Evolutionary conservation across 2,797 vertebrate species (phyloP).

Genomic region (Lepilemur septentrionalis): DNA sequence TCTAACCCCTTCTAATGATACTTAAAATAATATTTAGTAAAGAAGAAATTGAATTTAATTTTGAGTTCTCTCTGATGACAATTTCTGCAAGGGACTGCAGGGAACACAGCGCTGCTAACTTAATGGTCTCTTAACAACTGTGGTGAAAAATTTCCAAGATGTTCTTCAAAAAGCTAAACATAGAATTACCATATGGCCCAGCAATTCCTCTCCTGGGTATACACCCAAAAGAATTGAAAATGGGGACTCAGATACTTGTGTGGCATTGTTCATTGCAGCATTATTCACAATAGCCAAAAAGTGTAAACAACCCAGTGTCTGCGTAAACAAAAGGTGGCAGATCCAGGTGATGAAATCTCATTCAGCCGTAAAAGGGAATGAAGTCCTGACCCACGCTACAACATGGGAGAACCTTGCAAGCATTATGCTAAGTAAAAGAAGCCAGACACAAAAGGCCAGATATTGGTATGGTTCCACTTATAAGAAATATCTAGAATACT

Average conservation of each 20-base stretch:
- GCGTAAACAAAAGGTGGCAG: neutral
- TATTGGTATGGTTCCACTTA: too few relatives aligned
- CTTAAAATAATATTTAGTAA: conserved; percentile 38
- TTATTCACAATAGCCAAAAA: neutral
- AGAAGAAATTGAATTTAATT: conserved; percentile 6
- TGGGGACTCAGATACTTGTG: neutral
- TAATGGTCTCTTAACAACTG: neutral
- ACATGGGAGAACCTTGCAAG: neutral
- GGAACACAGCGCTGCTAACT: neutral
- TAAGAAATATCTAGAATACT: neutral
- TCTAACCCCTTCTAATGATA: neutral
- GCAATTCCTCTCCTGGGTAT: neutral
- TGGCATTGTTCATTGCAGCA: neutral
- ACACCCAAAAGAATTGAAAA: neutral
- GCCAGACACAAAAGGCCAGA: neutral
- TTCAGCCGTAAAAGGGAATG: neutral
- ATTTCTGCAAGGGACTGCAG: neutral
- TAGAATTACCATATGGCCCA: neutral
- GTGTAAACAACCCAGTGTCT: neutral
- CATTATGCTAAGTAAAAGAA: neutral
- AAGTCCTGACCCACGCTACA: neutral
- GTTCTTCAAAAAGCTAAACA: neutral
- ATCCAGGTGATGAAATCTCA: neutral
- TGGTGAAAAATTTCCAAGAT: neutral
- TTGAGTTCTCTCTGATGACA: conserved; percentile 9